Percentiles rank a stretch among this genome's conserved stretches.
These are phyloP conservation scores for Oceanodroma tethys DNA, from an alignment of 2,113 vertebrate species.

Conservation along the genomic window DNA sequence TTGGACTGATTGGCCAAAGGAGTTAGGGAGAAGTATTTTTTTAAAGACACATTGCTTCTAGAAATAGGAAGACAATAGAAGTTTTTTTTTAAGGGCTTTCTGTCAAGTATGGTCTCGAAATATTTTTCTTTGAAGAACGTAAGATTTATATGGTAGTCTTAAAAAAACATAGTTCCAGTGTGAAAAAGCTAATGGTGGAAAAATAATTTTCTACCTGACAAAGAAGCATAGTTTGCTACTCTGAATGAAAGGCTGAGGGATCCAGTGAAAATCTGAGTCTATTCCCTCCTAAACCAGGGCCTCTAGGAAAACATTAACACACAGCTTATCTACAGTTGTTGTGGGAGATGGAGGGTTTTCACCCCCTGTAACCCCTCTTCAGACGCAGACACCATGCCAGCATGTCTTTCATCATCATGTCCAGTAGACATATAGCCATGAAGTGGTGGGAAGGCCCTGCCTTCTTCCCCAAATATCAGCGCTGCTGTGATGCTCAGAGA, in stretches of 20 bases:
- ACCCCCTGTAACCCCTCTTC: too few relatives aligned
- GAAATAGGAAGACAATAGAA: neutral
- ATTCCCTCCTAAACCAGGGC: neutral
- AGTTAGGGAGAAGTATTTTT: neutral
- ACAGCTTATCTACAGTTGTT: neutral
- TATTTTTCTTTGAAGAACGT: neutral
- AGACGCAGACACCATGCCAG: neutral
- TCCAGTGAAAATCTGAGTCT: neutral
- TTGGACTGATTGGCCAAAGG: neutral
- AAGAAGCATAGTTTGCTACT: neutral
- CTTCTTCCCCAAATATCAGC: too few relatives aligned
- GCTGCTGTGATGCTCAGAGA: neutral
- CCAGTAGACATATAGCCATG: neutral
- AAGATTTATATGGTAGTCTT: neutral
- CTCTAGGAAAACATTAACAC: neutral
- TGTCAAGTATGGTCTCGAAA: neutral
- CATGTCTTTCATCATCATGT: neutral
- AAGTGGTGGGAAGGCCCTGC: neutral
- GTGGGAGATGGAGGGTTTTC: neutral
- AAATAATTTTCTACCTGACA: neutral
- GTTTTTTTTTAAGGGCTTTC: neutral
- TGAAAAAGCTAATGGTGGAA: neutral
- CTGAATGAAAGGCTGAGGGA: neutral
- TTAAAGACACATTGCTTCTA: neutral
- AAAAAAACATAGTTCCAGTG: neutral